Percentiles rank a stretch among this genome's conserved stretches.
Evolutionary conservation across 2,888 invertebrate genomes (phyloP).

Genomic region (Lasius fuliginosus): DNA sequence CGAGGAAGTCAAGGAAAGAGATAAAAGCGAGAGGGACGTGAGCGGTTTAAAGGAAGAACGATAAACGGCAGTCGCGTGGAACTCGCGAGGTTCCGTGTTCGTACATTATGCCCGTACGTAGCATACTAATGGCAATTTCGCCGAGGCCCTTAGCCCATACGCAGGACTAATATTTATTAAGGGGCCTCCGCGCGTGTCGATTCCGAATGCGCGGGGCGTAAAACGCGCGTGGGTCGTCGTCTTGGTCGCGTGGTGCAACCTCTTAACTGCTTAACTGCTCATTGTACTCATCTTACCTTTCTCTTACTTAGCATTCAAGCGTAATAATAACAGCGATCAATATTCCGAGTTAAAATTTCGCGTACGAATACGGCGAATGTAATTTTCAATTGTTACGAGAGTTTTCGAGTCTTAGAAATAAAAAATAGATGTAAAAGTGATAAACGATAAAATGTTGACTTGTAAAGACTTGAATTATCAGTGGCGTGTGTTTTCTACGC

Average conservation of each 20-base stretch:
- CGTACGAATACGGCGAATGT: background rate
- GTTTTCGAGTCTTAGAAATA: background rate
- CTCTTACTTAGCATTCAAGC: slow-evolving; percentile 42
- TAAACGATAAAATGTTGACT: slow-evolving; percentile 1
- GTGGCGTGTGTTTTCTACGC: background rate
- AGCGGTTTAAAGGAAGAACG: slow-evolving; percentile 58
- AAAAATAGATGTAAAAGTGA: background rate
- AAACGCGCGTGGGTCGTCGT: slow-evolving; percentile 78
- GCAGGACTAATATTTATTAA: slow-evolving; percentile 55
- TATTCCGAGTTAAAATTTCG: slow-evolving; percentile 18
- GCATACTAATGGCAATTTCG: slow-evolving; percentile 78
- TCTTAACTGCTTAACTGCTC: slow-evolving; percentile 48
- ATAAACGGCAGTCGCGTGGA: slow-evolving; percentile 76
- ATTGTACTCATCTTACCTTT: slow-evolving; percentile 55
- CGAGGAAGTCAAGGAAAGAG: slow-evolving; percentile 57
- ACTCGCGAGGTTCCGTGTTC: slow-evolving; percentile 64
- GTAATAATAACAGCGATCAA: slow-evolving; percentile 47
- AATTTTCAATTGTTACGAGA: background rate
- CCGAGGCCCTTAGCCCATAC: slow-evolving; percentile 48
- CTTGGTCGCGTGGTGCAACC: slow-evolving; percentile 59
- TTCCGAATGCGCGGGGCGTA: slow-evolving; percentile 79
- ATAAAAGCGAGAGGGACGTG: slow-evolving; percentile 47
- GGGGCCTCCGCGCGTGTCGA: slow-evolving; percentile 49
- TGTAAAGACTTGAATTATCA: slow-evolving; percentile 5
- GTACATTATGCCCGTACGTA: slow-evolving; percentile 62